Conservation (phyloP, 2,113 vertebrate species). For the Mungos mungo region DNA sequence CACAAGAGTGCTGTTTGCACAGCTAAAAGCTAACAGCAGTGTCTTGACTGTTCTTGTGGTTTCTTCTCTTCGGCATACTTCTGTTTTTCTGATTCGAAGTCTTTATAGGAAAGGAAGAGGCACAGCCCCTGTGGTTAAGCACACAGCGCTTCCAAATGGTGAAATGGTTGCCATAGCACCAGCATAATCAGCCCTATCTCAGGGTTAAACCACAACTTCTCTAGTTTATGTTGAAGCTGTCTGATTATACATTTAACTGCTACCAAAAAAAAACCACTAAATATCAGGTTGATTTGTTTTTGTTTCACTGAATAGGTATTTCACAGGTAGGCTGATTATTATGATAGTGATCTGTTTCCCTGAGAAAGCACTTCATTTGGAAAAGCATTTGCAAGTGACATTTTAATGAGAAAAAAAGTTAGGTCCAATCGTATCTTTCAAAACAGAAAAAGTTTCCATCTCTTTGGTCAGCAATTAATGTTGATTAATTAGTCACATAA, state of each 20-base stretch:
- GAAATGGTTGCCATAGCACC: slow-evolving; percentile 88
- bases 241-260: slow-evolving; percentile 37
- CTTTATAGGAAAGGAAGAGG: slow-evolving; percentile 85
- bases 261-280: background rate
- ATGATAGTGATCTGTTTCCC: too few relatives aligned
- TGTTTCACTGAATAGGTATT: background rate
- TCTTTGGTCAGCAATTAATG: background rate
- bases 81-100: slow-evolving; percentile 83
- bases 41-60: slow-evolving; percentile 80
- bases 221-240: slow-evolving; percentile 70
- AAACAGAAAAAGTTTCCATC: too few relatives aligned
- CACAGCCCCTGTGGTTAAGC: slow-evolving; percentile 83
- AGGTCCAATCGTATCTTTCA: background rate
- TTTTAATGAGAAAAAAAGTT: background rate
- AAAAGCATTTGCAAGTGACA: background rate
- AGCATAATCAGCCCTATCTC: slow-evolving; percentile 82
- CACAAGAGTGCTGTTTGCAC: slow-evolving; percentile 22
- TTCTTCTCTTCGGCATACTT: slow-evolving; percentile 81
- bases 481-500: background rate
- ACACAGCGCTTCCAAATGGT: slow-evolving; percentile 80
- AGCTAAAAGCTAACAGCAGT: slow-evolving; percentile 48
- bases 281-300: background rate
- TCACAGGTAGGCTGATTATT: background rate
- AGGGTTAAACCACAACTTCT: slow-evolving; percentile 90
- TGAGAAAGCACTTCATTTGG: background rate